Evolutionary conservation across 2,888 invertebrate genomes (phyloP), one percentile per base, ranked within the genome.

Genomic region (Agrilus mali): DNA sequence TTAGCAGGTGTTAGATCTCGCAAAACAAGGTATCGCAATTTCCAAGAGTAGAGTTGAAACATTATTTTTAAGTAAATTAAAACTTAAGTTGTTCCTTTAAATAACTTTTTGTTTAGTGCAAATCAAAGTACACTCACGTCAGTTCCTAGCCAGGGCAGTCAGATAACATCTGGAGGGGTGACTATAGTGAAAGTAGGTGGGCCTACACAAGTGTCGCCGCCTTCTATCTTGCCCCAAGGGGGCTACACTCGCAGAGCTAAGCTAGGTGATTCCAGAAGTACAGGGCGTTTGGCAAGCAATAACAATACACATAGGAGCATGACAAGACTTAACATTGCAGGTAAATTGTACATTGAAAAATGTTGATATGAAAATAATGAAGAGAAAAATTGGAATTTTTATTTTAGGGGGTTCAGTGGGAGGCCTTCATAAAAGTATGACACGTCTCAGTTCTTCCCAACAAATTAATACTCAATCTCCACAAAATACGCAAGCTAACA

Each of bases 401-500:
- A 40, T 41, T 53, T 51, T 47, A 75, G 76, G 76, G 36, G 82
- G 83, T 13, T 83, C 83, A 1, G 81, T 84, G 12, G 82, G 83
- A 7, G 86, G 85, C 1, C 69, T 86, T 4, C 85, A 86, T 61
- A 86, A 85, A 61, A 86, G 86, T 60, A 85, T 86, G 85, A 86
- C 86, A 7, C 74, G 85, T 33, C 63, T 86, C 47, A 84, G 84
- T 47, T 83, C 83, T 12, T 84, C 84, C 34, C 83, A 86, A 60
- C 80, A 82, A 61, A 83, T 83, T 53, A 82, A 82, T 46, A 59
- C 62, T 31, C 51, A 64, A 13, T 69, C 71, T 7, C 63, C 68
- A 1, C 27, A 8, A 27, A 27, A 27, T 27, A 27, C 10, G 10
- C 27, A 27, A 27, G 10, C 10, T 10, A 27, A 10, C 10, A 27